Conservation (phyloP, 2,888 invertebrate species). For the Patella ulyssiponensis region DNA sequence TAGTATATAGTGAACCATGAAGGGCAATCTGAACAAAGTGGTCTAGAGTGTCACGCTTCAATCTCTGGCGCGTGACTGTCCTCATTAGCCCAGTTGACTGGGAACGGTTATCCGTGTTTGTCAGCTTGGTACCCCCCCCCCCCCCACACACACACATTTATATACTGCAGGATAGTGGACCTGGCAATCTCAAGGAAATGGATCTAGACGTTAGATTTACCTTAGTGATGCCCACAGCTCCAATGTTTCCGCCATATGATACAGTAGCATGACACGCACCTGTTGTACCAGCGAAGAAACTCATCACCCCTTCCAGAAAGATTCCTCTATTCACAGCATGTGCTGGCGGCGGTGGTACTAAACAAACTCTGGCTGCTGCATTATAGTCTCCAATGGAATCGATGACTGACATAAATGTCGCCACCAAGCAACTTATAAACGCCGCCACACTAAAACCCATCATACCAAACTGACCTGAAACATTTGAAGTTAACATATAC, state of each 20-base stretch:
- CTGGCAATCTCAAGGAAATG: too few relatives aligned
- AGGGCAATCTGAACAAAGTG: not conserved
- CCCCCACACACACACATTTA: too few relatives aligned
- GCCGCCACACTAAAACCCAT: constrained; percentile 49
- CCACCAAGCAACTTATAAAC: constrained; percentile 52
- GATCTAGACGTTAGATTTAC: constrained; percentile 69
- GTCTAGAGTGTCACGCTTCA: too few relatives aligned
- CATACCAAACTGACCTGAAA: constrained; percentile 56
- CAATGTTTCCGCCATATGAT: constrained; percentile 90
- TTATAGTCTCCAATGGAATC: constrained; percentile 85
- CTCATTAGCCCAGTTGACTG: too few relatives aligned
- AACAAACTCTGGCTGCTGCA: constrained; percentile 81
- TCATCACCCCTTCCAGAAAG: constrained; percentile 81
- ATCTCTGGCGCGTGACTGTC: too few relatives aligned
- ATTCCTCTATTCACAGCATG: constrained; percentile 89
- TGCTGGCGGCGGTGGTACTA: constrained; percentile 85
- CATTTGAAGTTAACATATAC: too few relatives aligned
- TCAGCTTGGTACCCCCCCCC: too few relatives aligned
- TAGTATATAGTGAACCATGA: not conserved
- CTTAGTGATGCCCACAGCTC: constrained; percentile 88
- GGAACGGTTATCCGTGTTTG: too few relatives aligned
- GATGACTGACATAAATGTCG: constrained; percentile 55
- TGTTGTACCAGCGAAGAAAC: constrained; percentile 85
- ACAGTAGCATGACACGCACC: constrained; percentile 90
- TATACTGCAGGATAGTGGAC: too few relatives aligned